A percentile compares a stretch with the other conserved stretches of the same genome.
phyloP scores from a whole-genome alignment of 2,888 invertebrate species.

The Diarsia brunnea region DNA sequence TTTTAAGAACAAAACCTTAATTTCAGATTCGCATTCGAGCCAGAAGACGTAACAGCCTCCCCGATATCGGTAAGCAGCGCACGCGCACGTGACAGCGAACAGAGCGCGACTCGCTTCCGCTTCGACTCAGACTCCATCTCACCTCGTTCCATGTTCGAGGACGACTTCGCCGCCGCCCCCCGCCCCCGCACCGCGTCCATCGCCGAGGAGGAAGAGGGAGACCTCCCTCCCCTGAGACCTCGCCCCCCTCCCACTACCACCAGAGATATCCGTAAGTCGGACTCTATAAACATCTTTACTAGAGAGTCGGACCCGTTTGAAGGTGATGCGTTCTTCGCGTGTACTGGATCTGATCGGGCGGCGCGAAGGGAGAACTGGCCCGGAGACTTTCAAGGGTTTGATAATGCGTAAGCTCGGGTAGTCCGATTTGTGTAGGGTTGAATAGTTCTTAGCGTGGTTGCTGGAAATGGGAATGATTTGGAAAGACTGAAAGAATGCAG shows the following conservation, averaged over 20 bases:
- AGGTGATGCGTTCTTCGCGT: conserved; percentile 96
- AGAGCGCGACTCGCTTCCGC: conserved; percentile 82
- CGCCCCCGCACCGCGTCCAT: conserved; percentile 85
- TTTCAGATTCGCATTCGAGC: conserved; percentile 84
- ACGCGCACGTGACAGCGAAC: conserved; percentile 79
- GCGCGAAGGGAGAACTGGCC: conserved; percentile 89
- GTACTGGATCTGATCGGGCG: conserved; percentile 87
- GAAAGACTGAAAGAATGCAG: neutral
- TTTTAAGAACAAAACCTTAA: too few relatives aligned
- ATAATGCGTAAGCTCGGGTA: conserved; percentile 80
- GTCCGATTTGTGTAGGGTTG: conserved; percentile 24
- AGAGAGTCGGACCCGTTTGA: conserved; percentile 97
- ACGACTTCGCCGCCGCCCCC: conserved; percentile 92
- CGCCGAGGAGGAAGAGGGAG: conserved; percentile 87
- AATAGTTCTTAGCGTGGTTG: neutral
- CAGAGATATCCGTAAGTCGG: conserved; percentile 95
- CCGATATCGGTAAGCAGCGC: conserved; percentile 81
- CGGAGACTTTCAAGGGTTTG: conserved; percentile 87
- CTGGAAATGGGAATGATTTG: conserved; percentile 4
- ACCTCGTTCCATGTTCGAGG: conserved; percentile 91
- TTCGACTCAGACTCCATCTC: conserved; percentile 88
- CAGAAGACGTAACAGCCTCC: conserved; percentile 82
- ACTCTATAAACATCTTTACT: conserved; percentile 97
- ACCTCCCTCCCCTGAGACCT: conserved; percentile 81
- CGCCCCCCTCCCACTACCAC: conserved; percentile 83